Evolutionary conservation across 2,797 vertebrate genomes (phyloP), one percentile per base, ranked within the genome.

Genomic region (Sebastolobus altivelis): DNA sequence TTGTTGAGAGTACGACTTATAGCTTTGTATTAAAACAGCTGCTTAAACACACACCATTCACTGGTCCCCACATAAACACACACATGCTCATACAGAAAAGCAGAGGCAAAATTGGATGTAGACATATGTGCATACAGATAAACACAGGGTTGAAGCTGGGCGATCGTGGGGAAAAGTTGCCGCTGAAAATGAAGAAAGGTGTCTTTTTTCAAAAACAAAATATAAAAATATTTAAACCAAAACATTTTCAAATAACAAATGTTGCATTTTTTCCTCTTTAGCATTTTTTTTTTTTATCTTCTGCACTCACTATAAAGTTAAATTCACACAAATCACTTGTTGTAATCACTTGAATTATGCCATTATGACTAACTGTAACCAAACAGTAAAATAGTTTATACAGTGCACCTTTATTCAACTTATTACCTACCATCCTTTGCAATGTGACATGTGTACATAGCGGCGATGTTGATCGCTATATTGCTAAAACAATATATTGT

Each of bases 11-110:
- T 68, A 85, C 56, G 73, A 89, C 81, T 86, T 91, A 88, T 52
- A 90, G 87, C 89, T 88, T 86, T 91, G 83, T 85, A 84, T 87
- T 87, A 89, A 88, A 90, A 84, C 89, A 92, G 87, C 87, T 91
- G 91, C 89, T 88, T 83, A 87, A 82, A 90, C 83, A 91, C 83
- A 83, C 83, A 89, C 38, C 62, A 55, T 66, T 72, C 82, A 54
- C 62, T 37, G 43, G 75, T 58, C 49, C 43, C 29, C 52, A 71
- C 38, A 80, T 27, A 62, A 46, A 69, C 43, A 79, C 46, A 81
- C 62, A 60, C 71, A 60, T 52, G 27, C 81, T 59, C 75, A 71
- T 13, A 61, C 25, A 75, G 29, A 72, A 31, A 63, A 58, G 18
- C 67, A 43, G 67, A 20, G 13, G 54, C 54, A 75, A 43, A 65